Conservation (phyloP, 2,888 invertebrate genomes). For the Drosophila fulvimacula region DNA sequence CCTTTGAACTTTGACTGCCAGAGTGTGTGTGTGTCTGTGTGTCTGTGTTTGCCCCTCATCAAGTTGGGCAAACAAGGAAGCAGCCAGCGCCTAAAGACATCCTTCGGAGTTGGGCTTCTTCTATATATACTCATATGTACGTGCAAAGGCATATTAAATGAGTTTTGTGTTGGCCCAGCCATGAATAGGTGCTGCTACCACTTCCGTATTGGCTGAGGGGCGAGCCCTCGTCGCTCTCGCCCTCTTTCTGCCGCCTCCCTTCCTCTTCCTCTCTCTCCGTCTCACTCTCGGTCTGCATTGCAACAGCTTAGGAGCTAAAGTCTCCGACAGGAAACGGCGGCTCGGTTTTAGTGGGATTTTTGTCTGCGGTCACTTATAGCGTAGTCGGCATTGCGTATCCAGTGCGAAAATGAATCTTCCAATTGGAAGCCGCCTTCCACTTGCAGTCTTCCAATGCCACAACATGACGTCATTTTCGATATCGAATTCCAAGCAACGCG, state of each 20-base stretch:
- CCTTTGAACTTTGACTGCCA: constrained; percentile 70
- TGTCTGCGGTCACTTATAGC: constrained; percentile 64
- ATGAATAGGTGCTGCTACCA: constrained; percentile 53
- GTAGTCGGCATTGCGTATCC: constrained; percentile 53
- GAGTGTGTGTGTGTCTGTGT: neutral
- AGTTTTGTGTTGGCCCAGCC: constrained; percentile 63
- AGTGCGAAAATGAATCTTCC: constrained; percentile 37
- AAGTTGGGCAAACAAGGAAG: constrained; percentile 67
- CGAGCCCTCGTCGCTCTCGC: constrained; percentile 11
- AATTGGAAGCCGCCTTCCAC: constrained; percentile 58
- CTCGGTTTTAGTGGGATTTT: constrained; percentile 34
- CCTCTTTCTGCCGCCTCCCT: neutral
- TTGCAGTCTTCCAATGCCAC: constrained; percentile 56
- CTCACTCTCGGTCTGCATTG: constrained; percentile 18
- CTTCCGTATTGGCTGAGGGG: constrained; percentile 63
- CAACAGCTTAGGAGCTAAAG: constrained; percentile 31
- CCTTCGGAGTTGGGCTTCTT: constrained; percentile 50
- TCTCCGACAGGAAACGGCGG: constrained; percentile 33
- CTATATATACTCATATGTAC: neutral
- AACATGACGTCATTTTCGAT: constrained; percentile 75
- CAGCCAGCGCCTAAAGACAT: constrained; percentile 41
- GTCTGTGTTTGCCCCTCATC: constrained; percentile 21
- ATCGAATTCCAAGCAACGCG: constrained; percentile 45
- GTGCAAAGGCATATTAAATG: constrained; percentile 62
- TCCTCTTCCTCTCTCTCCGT: neutral